phyloP scores from a whole-genome alignment of 2,888 invertebrate genomes.

The Polydrusus cervinus region DNA sequence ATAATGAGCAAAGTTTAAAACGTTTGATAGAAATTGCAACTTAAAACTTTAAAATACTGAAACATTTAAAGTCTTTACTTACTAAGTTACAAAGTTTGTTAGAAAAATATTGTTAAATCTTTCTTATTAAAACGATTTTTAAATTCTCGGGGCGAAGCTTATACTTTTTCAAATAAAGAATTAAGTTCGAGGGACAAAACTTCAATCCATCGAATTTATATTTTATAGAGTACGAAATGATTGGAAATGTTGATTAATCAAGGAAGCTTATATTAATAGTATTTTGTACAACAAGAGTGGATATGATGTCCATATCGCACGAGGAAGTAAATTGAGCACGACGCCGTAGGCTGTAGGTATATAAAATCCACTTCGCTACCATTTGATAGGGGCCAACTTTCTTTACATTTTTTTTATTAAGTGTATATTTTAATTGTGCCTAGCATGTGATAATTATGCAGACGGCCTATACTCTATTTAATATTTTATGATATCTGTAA shows the following conservation, averaged over 20 bases:
- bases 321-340: too few species aligned
- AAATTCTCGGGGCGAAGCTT: slow-evolving; percentile 4
- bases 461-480: too few species aligned
- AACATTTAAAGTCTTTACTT: slow-evolving; percentile 7
- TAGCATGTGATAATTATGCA: too few species aligned
- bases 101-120: slow-evolving; percentile 9
- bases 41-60: slow-evolving; percentile 1
- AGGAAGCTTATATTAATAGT: too few species aligned
- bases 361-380: too few species aligned
- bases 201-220: slow-evolving; percentile 2
- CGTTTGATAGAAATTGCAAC: background rate
- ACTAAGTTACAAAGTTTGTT: slow-evolving; percentile 14
- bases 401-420: too few species aligned
- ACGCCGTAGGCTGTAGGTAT: too few species aligned
- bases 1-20: slow-evolving; percentile 4
- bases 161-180: slow-evolving; percentile 18
- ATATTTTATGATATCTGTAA: too few species aligned
- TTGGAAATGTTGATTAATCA: background rate
- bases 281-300: too few species aligned
- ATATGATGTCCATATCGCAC: too few species aligned
- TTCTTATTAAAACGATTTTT: slow-evolving; percentile 17
- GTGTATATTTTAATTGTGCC: too few species aligned
- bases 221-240: background rate
- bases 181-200: slow-evolving; percentile 11
- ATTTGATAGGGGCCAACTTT: too few species aligned